Evolutionary conservation across 2,888 invertebrate species (phyloP).

Genomic region (Ochropleura leucogaster): DNA sequence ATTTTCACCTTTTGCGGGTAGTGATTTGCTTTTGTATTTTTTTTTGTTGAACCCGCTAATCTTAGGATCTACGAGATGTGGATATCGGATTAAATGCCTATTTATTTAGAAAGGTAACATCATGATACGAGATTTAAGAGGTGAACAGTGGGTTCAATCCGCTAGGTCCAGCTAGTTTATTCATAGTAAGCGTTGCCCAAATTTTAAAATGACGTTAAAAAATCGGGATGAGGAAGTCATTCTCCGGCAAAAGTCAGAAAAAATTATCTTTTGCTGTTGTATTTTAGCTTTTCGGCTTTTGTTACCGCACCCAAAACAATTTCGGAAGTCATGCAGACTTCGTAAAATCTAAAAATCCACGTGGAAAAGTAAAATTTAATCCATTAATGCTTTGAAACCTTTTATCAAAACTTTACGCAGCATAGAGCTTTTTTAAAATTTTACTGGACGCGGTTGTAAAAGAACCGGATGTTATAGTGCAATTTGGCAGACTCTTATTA

Average conservation of each 20-base stretch:
- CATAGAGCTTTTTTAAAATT: slow-evolving; percentile 32
- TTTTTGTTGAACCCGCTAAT: no score
- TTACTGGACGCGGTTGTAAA: slow-evolving; percentile 33
- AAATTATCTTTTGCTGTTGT: neutral
- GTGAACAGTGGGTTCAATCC: no score
- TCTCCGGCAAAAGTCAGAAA: neutral
- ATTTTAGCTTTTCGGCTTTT: slow-evolving; percentile 33
- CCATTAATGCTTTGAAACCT: slow-evolving; percentile 56
- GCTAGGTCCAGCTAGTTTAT: no score
- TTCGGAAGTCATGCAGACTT: slow-evolving; percentile 42
- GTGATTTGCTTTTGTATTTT: neutral
- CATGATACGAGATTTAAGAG: no score
- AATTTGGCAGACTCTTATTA: slow-evolving; percentile 21
- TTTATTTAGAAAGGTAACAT: no score
- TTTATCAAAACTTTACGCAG: slow-evolving; percentile 56
- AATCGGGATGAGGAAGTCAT: neutral
- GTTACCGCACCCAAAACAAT: slow-evolving; percentile 20
- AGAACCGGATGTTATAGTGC: slow-evolving; percentile 36
- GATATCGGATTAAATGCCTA: no score
- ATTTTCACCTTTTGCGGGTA: neutral
- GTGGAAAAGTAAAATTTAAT: slow-evolving; percentile 57
- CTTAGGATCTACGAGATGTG: no score
- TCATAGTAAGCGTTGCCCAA: no score
- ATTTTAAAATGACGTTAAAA: no score
- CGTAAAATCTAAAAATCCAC: slow-evolving; percentile 45